These are phyloP conservation scores for Zoroaster sp. DNA, from an alignment of 53 echinoderm and acorn worm genomes.

Conservation along the genomic window DNA sequence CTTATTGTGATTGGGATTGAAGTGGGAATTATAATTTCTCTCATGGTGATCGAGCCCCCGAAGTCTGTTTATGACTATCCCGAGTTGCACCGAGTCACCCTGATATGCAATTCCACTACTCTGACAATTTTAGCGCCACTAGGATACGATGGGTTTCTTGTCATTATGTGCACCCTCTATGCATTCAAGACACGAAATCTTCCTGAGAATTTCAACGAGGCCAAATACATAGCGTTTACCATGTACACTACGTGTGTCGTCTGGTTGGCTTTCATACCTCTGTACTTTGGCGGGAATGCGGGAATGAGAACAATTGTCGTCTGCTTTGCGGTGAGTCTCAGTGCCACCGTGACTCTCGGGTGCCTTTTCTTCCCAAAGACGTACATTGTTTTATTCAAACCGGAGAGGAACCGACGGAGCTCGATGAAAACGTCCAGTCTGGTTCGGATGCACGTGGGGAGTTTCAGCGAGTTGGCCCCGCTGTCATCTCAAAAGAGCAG, in stretches of 20 bases:
- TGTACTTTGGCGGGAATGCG: constrained; percentile 80
- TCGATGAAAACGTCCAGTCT: constrained; percentile 96
- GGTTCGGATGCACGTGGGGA: constrained; percentile 99
- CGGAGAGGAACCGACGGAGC: constrained; percentile 91
- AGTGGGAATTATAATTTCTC: constrained; percentile 67
- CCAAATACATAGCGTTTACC: constrained; percentile 96
- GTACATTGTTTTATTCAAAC: constrained; percentile 89
- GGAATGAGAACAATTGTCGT: constrained; percentile 83
- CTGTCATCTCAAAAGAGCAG: constrained; percentile 63
- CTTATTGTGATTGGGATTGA: constrained; percentile 74
- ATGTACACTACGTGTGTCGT: constrained; percentile 99
- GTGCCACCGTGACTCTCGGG: constrained; percentile 86
- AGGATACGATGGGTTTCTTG: constrained; percentile 83
- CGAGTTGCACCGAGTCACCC: constrained; percentile 55
- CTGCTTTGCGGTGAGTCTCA: constrained; percentile 90
- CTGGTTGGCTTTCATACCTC: constrained; percentile 87
- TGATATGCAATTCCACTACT: constrained; percentile 79
- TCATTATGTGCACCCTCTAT: constrained; percentile 88
- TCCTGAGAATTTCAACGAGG: constrained; percentile 99
- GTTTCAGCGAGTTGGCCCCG: constrained; percentile 85
- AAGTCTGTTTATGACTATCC: constrained; percentile 75
- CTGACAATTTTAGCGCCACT: constrained; percentile 77
- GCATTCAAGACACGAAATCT: constrained; percentile 98
- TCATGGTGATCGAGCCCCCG: constrained; percentile 79
- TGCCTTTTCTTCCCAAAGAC: constrained; percentile 97